These are phyloP conservation scores for Eulemur macaco DNA, from an alignment of 2,113 vertebrate genomes.

Conservation along the genomic window DNA sequence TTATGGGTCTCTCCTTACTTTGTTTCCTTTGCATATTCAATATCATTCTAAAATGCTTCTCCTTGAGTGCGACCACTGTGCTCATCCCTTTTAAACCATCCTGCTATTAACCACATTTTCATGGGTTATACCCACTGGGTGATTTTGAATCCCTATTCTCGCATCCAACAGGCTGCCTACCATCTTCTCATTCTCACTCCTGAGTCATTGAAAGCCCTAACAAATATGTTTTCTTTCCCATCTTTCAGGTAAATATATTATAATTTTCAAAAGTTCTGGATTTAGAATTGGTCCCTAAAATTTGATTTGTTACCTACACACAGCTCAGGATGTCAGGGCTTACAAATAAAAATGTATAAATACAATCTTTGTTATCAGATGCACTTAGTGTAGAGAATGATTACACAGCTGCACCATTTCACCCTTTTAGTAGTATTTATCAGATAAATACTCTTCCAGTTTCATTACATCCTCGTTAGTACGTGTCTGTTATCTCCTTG, in stretches of 20 bases:
- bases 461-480: conserved; percentile 65
- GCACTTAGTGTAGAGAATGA: not conserved
- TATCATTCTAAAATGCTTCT: not conserved
- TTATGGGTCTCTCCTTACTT: not conserved
- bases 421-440: conserved; percentile 36
- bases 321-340: not conserved
- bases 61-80: not conserved
- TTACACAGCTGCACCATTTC: not conserved
- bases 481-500: conserved; percentile 42
- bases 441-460: conserved; percentile 16
- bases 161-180: not conserved
- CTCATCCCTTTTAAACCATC: not conserved
- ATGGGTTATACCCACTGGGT: not conserved
- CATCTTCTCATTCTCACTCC: not conserved
- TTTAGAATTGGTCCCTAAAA: not conserved
- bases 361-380: not conserved
- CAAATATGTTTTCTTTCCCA: not conserved
- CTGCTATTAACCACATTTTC: not conserved
- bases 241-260: not conserved
- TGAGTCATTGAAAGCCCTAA: conserved; percentile 3
- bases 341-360: not conserved
- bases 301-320: not conserved
- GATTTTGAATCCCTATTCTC: not conserved
- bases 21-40: not conserved
- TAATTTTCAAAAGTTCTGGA: not conserved